These are phyloP conservation scores for Bombylius discolor DNA, from an alignment of 2,888 invertebrate species.

Conservation along the genomic window DNA sequence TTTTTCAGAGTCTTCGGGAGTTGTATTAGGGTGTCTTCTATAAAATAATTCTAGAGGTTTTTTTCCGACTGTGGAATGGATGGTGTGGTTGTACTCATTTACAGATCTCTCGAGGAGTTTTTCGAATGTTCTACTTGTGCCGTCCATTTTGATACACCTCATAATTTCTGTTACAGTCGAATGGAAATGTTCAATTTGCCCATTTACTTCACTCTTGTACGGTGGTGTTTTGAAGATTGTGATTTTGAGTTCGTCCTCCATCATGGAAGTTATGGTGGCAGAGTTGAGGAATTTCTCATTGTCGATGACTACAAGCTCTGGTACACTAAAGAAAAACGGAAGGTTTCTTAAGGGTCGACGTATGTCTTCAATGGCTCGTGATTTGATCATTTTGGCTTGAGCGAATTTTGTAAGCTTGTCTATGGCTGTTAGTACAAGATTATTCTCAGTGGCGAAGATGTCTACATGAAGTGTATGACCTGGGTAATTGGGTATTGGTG, in stretches of 20 bases:
- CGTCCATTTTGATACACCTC: constrained; percentile 12
- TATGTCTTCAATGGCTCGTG: constrained; percentile 10
- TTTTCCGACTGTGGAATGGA: constrained; percentile 11
- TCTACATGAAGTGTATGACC: constrained; percentile 14
- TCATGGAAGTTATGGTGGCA: constrained; percentile 10
- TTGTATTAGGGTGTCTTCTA: constrained; percentile 6
- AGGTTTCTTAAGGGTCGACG: constrained; percentile 11
- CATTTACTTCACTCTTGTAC: constrained; percentile 12
- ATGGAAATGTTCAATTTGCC: constrained; percentile 13
- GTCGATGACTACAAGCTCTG: constrained; percentile 14
- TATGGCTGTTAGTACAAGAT: constrained; percentile 8
- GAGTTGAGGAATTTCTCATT: constrained; percentile 15
- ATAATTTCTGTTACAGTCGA: constrained; percentile 15
- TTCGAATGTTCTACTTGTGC: constrained; percentile 6
- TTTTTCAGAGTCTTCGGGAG: constrained; percentile 7
- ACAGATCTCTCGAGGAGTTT: constrained; percentile 12
- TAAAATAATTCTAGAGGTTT: constrained; percentile 14
- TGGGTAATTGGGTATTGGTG: constrained; percentile 13
- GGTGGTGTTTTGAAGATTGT: constrained; percentile 11
- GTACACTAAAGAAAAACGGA: constrained; percentile 12
- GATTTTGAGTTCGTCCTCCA: constrained; percentile 13
- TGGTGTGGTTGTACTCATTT: constrained; percentile 11
- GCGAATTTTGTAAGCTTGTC: constrained; percentile 14
- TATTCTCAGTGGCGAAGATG: constrained; percentile 9
- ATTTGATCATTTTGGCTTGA: constrained; percentile 4